Conservation (phyloP, 1,140 invertebrate species). For the Drosophila kikkawai region DNA sequence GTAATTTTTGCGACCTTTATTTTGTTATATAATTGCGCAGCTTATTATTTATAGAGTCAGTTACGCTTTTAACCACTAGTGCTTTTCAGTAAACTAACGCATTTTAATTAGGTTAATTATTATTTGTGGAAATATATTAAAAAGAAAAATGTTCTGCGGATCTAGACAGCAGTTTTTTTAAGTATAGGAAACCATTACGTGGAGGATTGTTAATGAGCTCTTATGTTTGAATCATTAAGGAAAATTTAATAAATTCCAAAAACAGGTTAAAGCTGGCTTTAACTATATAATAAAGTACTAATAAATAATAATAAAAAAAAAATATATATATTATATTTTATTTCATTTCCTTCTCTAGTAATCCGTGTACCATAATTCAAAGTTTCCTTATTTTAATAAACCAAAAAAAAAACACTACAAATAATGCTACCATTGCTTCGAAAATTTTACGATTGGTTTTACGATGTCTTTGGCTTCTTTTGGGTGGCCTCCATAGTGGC, state of each 20-base stretch:
- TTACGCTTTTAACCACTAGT: not conserved
- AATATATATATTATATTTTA: no score
- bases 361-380: not conserved
- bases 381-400: not conserved
- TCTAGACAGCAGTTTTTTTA: no score
- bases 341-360: not conserved
- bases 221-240: no score
- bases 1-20: not conserved
- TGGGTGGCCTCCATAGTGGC: conserved; percentile 20
- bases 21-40: not conserved
- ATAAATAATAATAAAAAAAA: not conserved
- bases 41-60: not conserved
- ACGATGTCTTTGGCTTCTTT: conserved; percentile 6
- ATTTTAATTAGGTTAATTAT: not conserved
- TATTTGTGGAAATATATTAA: no score
- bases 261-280: not conserved
- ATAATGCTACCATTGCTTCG: conserved; percentile 8
- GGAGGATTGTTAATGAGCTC: no score
- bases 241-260: not conserved
- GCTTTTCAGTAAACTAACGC: not conserved
- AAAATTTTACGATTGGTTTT: not conserved
- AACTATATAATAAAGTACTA: no score
- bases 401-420: not conserved
- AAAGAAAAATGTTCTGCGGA: no score
- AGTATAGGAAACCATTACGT: no score